Percentiles rank a stretch among this genome's conserved stretches.
These are phyloP conservation scores for Melitaea cinxia DNA, from an alignment of 1,140 invertebrate genomes.

Conservation along the genomic window DNA sequence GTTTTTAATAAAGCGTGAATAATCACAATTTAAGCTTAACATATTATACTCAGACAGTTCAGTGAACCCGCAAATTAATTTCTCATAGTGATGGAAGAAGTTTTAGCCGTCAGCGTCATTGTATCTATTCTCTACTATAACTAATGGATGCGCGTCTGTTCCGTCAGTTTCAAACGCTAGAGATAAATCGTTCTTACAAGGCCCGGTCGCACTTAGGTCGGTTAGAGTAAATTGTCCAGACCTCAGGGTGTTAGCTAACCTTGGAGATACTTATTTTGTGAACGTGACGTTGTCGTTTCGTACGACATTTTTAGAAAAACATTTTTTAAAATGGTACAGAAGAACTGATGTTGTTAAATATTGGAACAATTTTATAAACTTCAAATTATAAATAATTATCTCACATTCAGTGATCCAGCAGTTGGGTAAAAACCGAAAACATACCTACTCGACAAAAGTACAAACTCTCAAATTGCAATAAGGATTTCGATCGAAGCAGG, in stretches of 20 bases:
- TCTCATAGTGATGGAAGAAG: conserved; percentile 41
- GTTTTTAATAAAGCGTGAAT: neutral
- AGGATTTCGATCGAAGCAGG: too few relatives aligned
- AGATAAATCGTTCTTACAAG: conserved; percentile 42
- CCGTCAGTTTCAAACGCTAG: conserved; percentile 43
- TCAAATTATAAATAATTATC: too few relatives aligned
- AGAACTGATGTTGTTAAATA: too few relatives aligned
- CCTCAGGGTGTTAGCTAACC: neutral
- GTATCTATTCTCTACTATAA: conserved; percentile 40
- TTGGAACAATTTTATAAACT: too few relatives aligned
- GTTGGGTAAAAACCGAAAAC: too few relatives aligned
- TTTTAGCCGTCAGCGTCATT: conserved; percentile 42
- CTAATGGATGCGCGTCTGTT: conserved; percentile 39
- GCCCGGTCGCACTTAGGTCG: conserved; percentile 15
- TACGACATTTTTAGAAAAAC: neutral
- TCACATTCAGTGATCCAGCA: too few relatives aligned
- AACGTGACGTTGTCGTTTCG: neutral
- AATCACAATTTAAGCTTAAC: neutral
- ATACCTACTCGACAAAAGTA: too few relatives aligned
- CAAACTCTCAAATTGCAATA: too few relatives aligned
- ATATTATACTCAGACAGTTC: conserved; percentile 4
- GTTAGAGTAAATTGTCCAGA: conserved; percentile 2
- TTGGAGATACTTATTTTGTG: neutral
- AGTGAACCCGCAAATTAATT: conserved; percentile 32
- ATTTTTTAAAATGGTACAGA: neutral